phyloP scores from a whole-genome alignment of 2,888 invertebrate genomes.

The Macrophya annulata region DNA sequence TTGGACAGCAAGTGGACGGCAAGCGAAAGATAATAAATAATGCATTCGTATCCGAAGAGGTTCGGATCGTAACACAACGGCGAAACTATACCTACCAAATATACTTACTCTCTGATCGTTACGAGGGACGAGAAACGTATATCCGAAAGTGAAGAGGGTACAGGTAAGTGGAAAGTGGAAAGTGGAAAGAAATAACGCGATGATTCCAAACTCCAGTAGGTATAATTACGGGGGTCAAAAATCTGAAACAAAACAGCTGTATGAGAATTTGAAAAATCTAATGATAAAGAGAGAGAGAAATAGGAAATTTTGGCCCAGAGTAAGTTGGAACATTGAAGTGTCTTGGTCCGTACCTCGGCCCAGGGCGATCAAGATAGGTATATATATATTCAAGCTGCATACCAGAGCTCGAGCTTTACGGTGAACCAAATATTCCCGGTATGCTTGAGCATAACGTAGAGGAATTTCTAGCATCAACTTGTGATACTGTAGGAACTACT shows the following conservation, averaged over 20 bases:
- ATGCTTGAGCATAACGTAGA: slow-evolving; percentile 63
- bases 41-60: slow-evolving; percentile 37
- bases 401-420: slow-evolving; percentile 71
- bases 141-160: not conserved
- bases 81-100: slow-evolving; percentile 21
- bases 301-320: not conserved
- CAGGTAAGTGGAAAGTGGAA: not conserved
- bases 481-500: slow-evolving; percentile 68
- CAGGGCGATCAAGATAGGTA: slow-evolving; percentile 39
- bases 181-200: not conserved
- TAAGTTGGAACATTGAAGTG: slow-evolving; percentile 14
- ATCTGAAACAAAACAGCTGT: not conserved
- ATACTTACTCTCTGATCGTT: slow-evolving; percentile 33
- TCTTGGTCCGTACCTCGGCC: not conserved
- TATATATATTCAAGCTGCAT: slow-evolving; percentile 64
- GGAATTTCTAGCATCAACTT: slow-evolving; percentile 71
- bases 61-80: slow-evolving; percentile 38
- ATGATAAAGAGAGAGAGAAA: not conserved
- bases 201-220: not conserved
- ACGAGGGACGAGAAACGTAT: slow-evolving; percentile 8
- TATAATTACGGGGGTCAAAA: not conserved
- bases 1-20: slow-evolving; percentile 51
- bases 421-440: slow-evolving; percentile 71
- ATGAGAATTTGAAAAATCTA: not conserved
- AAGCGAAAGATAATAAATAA: slow-evolving; percentile 45